These are phyloP conservation scores for Fukomys damarensis DNA, from an alignment of 2,113 vertebrate genomes.

Conservation along the genomic window DNA sequence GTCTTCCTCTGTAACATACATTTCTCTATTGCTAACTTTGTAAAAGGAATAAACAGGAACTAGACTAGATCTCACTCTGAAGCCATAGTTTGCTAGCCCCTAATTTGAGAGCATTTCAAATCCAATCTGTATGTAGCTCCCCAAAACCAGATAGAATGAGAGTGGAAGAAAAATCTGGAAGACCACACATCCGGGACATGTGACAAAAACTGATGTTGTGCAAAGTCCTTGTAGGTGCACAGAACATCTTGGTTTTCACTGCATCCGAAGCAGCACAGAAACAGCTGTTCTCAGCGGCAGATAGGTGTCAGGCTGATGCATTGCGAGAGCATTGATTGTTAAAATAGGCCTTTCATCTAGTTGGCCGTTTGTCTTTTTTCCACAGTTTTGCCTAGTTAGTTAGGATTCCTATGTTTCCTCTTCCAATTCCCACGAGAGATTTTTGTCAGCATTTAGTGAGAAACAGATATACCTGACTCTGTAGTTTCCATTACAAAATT, in stretches of 20 bases:
- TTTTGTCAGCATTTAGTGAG: background rate
- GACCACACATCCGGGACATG: background rate
- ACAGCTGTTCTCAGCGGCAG: background rate
- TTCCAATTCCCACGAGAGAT: background rate
- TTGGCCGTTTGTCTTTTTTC: background rate
- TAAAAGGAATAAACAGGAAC: too few relatives aligned
- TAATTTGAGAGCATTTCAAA: background rate
- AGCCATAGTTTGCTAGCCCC: too few relatives aligned
- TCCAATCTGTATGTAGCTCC: background rate
- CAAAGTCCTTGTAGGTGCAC: background rate
- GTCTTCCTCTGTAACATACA: background rate
- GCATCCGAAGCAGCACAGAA: background rate
- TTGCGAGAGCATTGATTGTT: background rate
- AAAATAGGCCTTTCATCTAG: background rate
- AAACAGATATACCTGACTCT: background rate
- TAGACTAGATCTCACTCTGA: too few relatives aligned
- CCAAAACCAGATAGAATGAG: background rate
- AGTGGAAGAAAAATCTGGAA: background rate
- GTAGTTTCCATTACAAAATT: background rate
- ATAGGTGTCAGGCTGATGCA: background rate
- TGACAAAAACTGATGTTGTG: background rate
- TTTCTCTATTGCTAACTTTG: background rate
- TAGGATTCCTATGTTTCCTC: background rate
- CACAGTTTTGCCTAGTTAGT: background rate
- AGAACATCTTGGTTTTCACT: background rate